phyloP scores from a whole-genome alignment of 2,888 invertebrate genomes.

The Amorpha juglandis region DNA sequence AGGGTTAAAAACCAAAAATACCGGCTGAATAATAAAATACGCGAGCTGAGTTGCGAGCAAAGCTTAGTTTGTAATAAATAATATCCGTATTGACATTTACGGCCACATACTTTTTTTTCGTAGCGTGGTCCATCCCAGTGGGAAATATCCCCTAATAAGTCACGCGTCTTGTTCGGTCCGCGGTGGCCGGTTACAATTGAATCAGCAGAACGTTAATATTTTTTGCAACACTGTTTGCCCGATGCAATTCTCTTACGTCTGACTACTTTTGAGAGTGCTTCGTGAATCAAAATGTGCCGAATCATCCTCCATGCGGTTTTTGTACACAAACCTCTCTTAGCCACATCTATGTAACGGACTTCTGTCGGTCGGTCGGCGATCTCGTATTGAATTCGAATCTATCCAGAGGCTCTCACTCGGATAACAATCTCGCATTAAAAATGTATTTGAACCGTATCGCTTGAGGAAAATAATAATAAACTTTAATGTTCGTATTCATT shows the following conservation, averaged over 20 bases:
- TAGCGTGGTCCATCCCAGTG: constrained; percentile 64
- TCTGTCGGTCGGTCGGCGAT: constrained; percentile 39
- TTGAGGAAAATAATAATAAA: constrained; percentile 19
- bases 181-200: constrained; percentile 61
- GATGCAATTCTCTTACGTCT: constrained; percentile 60
- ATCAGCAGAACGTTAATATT: constrained; percentile 66
- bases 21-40: too few relatives aligned
- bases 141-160: constrained; percentile 76
- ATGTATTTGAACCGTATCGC: constrained; percentile 17
- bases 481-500: not conserved
- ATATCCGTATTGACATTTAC: constrained; percentile 1
- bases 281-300: constrained; percentile 39
- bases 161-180: constrained; percentile 57
- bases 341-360: constrained; percentile 53
- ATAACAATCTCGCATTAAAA: constrained; percentile 1
- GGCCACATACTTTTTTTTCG: constrained; percentile 44
- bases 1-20: too few relatives aligned
- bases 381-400: constrained; percentile 39
- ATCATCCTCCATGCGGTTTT: constrained; percentile 44
- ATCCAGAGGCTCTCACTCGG: constrained; percentile 13
- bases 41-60: too few relatives aligned
- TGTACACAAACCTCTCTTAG: constrained; percentile 48
- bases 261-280: constrained; percentile 38
- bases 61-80: too few relatives aligned
- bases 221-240: constrained; percentile 62